phyloP scores from a whole-genome alignment of 1,140 invertebrate genomes.

The Apis dorsata region DNA sequence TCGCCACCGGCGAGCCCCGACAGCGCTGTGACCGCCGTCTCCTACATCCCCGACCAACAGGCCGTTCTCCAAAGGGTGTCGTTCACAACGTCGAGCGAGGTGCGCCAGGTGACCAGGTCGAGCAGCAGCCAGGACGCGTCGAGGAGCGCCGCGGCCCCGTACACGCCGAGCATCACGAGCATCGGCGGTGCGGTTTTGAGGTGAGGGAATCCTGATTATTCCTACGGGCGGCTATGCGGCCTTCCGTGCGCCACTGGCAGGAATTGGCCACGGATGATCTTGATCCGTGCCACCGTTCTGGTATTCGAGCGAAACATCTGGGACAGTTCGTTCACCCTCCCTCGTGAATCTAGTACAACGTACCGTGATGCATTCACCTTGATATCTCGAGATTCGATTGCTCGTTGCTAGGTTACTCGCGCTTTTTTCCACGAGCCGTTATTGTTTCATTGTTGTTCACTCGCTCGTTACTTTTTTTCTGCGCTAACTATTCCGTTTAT shows the following conservation, averaged over 20 bases:
- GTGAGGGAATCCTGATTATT: slow-evolving; percentile 54
- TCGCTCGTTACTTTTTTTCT: not conserved
- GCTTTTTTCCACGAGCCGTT: not conserved
- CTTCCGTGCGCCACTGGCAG: not conserved
- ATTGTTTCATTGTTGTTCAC: not conserved
- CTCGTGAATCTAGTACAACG: not conserved
- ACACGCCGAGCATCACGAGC: slow-evolving; percentile 83
- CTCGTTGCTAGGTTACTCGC: not conserved
- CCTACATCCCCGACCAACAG: slow-evolving; percentile 81
- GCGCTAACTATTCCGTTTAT: no score
- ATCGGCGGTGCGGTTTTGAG: slow-evolving; percentile 84
- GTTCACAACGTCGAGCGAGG: slow-evolving; percentile 81
- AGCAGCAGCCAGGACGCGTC: slow-evolving; percentile 71
- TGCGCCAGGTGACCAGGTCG: slow-evolving; percentile 79
- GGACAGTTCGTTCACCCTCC: slow-evolving; percentile 24
- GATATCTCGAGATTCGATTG: not conserved
- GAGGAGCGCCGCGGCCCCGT: slow-evolving; percentile 67
- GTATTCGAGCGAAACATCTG: slow-evolving; percentile 23
- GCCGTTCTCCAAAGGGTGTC: slow-evolving; percentile 82
- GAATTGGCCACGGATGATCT: slow-evolving; percentile 12
- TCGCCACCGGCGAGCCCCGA: slow-evolving; percentile 82
- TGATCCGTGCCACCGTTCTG: not conserved
- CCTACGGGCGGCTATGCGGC: slow-evolving; percentile 9
- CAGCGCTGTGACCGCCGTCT: slow-evolving; percentile 79
- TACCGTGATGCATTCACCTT: slow-evolving; percentile 11